Evolutionary conservation across 92 coral and sea anemone species (phyloP).

Genomic region (Virgularia gustaviana): DNA sequence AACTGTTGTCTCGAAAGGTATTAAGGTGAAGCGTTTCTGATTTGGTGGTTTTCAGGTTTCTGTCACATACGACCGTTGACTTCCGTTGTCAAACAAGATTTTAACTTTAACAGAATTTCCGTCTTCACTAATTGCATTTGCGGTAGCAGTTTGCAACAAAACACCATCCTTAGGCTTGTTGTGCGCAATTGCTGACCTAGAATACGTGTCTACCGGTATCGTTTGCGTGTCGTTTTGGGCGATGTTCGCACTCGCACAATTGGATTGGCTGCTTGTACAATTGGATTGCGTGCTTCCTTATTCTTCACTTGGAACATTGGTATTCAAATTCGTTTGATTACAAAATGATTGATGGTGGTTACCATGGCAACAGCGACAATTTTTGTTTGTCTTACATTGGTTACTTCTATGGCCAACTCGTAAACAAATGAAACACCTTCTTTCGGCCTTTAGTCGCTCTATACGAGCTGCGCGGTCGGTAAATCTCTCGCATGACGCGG

Average conservation of each 20-base stretch:
- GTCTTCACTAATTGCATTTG: constrained; percentile 54
- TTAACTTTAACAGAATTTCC: constrained; percentile 42
- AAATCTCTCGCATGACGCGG: constrained; percentile 48
- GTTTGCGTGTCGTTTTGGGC: background rate
- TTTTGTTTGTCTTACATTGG: constrained; percentile 21
- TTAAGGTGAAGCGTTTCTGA: constrained; percentile 46
- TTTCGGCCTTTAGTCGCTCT: constrained; percentile 37
- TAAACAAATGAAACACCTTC: constrained; percentile 54
- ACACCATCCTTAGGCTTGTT: constrained; percentile 32
- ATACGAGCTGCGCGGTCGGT: constrained; percentile 46
- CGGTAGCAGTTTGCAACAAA: constrained; percentile 61
- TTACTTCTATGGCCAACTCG: constrained; percentile 47
- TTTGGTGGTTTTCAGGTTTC: constrained; percentile 24
- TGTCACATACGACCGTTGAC: constrained; percentile 41
- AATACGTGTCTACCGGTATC: constrained; percentile 47
- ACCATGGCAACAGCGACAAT: constrained; percentile 53
- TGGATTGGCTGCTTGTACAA: too few relatives aligned
- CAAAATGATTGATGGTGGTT: constrained; percentile 62
- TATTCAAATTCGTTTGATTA: too few relatives aligned
- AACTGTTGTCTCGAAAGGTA: constrained; percentile 45
- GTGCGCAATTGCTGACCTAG: constrained; percentile 44
- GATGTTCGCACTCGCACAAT: background rate
- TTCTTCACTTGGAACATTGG: too few relatives aligned
- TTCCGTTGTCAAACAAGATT: constrained; percentile 56
- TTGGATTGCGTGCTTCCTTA: too few relatives aligned